Evolutionary conservation across 2,113 vertebrate species (phyloP).

Genomic region (Sapayoa aenigma): DNA sequence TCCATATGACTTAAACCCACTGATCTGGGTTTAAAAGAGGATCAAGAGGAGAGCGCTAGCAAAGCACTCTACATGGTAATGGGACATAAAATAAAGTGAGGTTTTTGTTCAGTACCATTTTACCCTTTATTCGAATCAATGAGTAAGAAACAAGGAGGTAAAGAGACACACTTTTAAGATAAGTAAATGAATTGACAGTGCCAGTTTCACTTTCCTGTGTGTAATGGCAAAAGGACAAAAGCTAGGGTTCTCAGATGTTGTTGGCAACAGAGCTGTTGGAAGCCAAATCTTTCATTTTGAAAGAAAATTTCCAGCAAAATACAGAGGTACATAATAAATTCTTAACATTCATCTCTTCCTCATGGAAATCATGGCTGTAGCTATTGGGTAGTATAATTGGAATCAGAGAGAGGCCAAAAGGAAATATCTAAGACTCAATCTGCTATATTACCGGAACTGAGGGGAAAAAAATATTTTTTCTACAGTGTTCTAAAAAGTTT

Average conservation of each 20-base stretch:
- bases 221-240: neutral
- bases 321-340: neutral
- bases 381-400: neutral
- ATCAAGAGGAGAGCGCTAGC: neutral
- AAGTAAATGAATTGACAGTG: neutral
- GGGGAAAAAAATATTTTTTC: accelerated
- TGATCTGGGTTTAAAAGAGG: neutral
- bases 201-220: neutral
- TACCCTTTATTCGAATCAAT: neutral
- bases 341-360: neutral
- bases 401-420: neutral
- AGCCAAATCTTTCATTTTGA: neutral
- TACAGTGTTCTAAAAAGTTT: neutral
- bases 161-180: neutral
- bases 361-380: neutral
- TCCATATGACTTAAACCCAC: neutral
- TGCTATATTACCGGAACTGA: accelerated
- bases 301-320: neutral
- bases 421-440: neutral
- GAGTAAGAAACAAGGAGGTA: neutral
- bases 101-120: neutral
- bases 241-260: neutral
- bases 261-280: neutral
- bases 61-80: neutral
- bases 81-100: neutral